These are phyloP conservation scores for Pagetopsis macropterus DNA, from an alignment of 2,797 vertebrate genomes.

Conservation along the genomic window DNA sequence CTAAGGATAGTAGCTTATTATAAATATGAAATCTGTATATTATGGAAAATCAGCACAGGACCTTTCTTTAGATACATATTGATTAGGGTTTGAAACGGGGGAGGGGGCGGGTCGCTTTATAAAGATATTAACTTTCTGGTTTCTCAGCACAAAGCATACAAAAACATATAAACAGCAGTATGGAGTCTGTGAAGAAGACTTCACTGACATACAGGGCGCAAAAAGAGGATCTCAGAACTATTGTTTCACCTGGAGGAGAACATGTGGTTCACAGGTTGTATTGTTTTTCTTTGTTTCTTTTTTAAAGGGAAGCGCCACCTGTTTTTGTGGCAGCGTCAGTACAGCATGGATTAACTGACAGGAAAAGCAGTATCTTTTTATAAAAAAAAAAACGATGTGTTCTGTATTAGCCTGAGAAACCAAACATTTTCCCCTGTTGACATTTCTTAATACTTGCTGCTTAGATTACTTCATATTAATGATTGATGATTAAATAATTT, in stretches of 20 bases:
- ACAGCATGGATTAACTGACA: conserved; percentile 83
- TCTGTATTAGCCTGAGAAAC: conserved; percentile 87
- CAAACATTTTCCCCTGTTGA: conserved; percentile 84
- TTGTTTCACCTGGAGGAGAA: conserved; percentile 77
- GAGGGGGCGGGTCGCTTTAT: conserved; percentile 75
- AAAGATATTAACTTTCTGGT: conserved; percentile 85
- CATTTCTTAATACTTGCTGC: conserved; percentile 87
- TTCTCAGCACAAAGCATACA: conserved; percentile 87
- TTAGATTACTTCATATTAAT: conserved; percentile 84
- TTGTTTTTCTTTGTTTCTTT: conserved; percentile 48
- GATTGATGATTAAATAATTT: conserved; percentile 82
- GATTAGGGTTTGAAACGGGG: conserved; percentile 62
- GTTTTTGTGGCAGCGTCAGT: conserved; percentile 79
- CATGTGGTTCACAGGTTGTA: conserved; percentile 83
- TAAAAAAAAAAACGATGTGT: conserved; percentile 73
- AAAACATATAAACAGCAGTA: conserved; percentile 78
- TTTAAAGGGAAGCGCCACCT: conserved; percentile 76
- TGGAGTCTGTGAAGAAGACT: conserved; percentile 76
- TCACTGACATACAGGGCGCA: conserved; percentile 74
- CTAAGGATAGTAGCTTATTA: conserved; percentile 89
- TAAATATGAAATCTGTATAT: conserved; percentile 90
- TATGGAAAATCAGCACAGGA: conserved; percentile 88
- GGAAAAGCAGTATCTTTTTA: conserved; percentile 82
- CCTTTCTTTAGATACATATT: conserved; percentile 81
- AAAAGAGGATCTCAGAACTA: conserved; percentile 79